Conservation (phyloP, 2,797 vertebrate species). For the Myotis planiceps region DNA sequence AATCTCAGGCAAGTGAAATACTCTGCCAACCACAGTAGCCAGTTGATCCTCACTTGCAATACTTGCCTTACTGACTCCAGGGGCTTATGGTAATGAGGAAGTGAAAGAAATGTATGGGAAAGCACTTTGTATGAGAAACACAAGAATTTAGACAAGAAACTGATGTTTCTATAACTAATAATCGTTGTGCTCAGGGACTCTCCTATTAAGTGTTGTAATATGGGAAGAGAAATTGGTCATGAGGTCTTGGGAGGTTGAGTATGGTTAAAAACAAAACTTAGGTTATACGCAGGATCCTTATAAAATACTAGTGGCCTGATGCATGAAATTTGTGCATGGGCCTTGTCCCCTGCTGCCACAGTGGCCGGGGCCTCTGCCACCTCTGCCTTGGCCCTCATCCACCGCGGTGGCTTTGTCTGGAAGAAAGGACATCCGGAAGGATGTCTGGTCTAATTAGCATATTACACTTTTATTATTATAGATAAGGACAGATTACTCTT, state of each 20-base stretch:
- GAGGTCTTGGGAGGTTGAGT: background rate
- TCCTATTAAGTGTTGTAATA: background rate
- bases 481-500: background rate
- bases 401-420: too few relatives aligned
- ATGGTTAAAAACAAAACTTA: slow-evolving; percentile 18
- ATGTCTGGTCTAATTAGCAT: too few relatives aligned
- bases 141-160: background rate
- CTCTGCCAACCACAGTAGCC: background rate
- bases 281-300: background rate
- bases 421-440: too few relatives aligned
- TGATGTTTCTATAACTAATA: background rate
- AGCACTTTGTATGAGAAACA: background rate
- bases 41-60: background rate
- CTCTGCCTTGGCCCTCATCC: too few relatives aligned
- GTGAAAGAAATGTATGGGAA: background rate
- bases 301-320: too few relatives aligned
- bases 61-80: background rate
- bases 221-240: slow-evolving; percentile 13
- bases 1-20: background rate
- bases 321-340: too few relatives aligned
- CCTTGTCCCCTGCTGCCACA: too few relatives aligned
- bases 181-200: background rate
- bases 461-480: too few relatives aligned
- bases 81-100: background rate
- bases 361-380: too few relatives aligned